These are phyloP conservation scores for Actinopyga echinites DNA, from an alignment of 53 echinoderm and acorn worm genomes.

Conservation along the genomic window DNA sequence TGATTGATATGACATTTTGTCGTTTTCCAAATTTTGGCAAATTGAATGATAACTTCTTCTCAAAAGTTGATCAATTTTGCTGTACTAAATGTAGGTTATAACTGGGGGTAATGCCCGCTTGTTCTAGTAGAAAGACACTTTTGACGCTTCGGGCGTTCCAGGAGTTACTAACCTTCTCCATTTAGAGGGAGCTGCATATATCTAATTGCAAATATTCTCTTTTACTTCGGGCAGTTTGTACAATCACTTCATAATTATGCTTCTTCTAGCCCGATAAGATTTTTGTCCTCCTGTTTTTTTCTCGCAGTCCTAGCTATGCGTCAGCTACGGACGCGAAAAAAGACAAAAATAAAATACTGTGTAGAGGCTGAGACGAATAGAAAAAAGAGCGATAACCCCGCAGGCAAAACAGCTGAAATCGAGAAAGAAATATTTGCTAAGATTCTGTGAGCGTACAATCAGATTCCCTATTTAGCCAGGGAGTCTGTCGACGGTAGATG, in stretches of 20 bases:
- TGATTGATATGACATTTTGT: conserved; percentile 44
- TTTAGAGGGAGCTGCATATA: conserved; percentile 21
- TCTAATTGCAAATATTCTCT: conserved; percentile 46
- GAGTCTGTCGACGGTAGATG: background rate
- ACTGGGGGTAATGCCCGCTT: conserved; percentile 45
- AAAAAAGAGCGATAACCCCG: conserved; percentile 22
- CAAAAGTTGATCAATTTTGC: conserved; percentile 29
- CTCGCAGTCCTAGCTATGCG: conserved; percentile 31
- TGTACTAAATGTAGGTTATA: conserved; percentile 35
- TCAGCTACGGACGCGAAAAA: conserved; percentile 28
- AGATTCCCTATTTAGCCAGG: conserved; percentile 28
- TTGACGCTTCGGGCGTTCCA: background rate
- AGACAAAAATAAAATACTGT: conserved; percentile 13
- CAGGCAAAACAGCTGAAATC: conserved; percentile 45
- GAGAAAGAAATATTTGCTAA: conserved; percentile 36
- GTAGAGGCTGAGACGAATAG: background rate
- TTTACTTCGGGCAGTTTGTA: conserved; percentile 42
- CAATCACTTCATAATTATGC: conserved; percentile 50
- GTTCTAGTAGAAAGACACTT: conserved; percentile 18
- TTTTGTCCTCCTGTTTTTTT: conserved; percentile 27
- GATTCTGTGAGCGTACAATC: conserved; percentile 37
- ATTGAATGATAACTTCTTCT: conserved; percentile 37
- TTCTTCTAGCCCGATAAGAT: conserved; percentile 41
- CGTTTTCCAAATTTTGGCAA: conserved; percentile 27
- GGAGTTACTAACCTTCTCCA: conserved; percentile 29